Evolutionary conservation across 2,797 vertebrate genomes (phyloP).

Genomic region (Eleutherodactylus coqui): DNA sequence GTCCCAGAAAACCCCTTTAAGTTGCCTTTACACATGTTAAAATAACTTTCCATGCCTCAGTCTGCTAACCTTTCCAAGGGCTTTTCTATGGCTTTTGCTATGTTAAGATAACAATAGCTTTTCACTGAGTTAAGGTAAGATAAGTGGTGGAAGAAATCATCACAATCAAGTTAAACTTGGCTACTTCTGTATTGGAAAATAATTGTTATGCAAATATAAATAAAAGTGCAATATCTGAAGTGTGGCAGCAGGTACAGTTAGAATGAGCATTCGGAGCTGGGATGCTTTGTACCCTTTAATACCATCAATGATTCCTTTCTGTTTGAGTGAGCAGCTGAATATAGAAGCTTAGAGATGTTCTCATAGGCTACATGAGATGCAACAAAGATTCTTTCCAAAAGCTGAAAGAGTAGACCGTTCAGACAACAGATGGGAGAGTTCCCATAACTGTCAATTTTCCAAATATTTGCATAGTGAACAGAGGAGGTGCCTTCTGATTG

Average conservation of each 20-base stretch:
- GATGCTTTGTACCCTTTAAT: conserved; percentile 61
- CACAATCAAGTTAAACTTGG: too few species aligned
- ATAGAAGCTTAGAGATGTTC: conserved; percentile 81
- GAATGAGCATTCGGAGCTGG: conserved; percentile 15
- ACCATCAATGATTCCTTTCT: conserved; percentile 61
- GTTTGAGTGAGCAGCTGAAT: conserved; percentile 70
- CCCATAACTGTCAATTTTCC: conserved; percentile 79
- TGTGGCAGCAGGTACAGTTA: neutral
- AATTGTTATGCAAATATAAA: neutral
- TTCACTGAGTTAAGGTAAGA: too few species aligned
- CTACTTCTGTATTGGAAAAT: too few species aligned
- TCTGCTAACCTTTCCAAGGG: too few species aligned
- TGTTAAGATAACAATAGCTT: too few species aligned
- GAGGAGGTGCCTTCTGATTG: conserved; percentile 86
- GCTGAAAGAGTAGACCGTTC: conserved; percentile 73
- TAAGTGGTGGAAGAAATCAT: too few species aligned
- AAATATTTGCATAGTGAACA: conserved; percentile 75
- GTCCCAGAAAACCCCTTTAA: too few species aligned
- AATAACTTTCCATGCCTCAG: too few species aligned
- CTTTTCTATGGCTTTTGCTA: too few species aligned
- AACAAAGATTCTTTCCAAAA: conserved; percentile 81
- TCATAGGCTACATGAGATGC: conserved; percentile 78
- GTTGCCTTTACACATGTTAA: too few species aligned
- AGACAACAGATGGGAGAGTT: conserved; percentile 80
- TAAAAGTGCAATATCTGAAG: neutral